These are phyloP conservation scores for Argyra leucocephala DNA, from an alignment of 2,888 invertebrate genomes.

Conservation along the genomic window DNA sequence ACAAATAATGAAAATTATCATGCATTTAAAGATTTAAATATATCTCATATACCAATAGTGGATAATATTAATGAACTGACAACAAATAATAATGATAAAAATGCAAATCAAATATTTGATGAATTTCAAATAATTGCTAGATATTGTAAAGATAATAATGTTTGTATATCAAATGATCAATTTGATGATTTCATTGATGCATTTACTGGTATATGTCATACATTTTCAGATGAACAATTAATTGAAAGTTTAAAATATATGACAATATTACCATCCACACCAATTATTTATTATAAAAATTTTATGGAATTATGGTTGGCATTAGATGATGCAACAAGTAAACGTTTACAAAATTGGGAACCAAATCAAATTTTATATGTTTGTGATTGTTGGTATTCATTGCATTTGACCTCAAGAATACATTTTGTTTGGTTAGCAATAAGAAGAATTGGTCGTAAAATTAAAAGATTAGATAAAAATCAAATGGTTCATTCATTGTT, in stretches of 20 bases:
- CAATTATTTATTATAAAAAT: conserved; percentile 48
- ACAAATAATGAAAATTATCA: conserved; percentile 27
- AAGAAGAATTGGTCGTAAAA: conserved; percentile 49
- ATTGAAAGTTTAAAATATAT: conserved; percentile 47
- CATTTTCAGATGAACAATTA: conserved; percentile 51
- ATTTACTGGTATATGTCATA: conserved; percentile 46
- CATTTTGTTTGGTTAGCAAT: conserved; percentile 50
- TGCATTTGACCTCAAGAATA: conserved; percentile 48
- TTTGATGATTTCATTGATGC: conserved; percentile 30
- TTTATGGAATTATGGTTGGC: conserved; percentile 57
- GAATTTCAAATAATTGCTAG: conserved; percentile 28
- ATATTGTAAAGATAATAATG: conserved; percentile 27
- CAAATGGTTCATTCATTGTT: conserved; percentile 61
- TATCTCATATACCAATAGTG: neutral
- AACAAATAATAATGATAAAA: neutral
- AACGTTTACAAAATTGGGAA: conserved; percentile 46
- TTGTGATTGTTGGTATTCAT: conserved; percentile 55
- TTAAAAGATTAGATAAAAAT: conserved; percentile 49
- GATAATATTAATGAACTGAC: conserved; percentile 22
- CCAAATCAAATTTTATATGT: conserved; percentile 49
- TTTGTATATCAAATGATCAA: conserved; percentile 30
- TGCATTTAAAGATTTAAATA: neutral
- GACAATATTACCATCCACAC: conserved; percentile 46
- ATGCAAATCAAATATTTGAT: conserved; percentile 25
- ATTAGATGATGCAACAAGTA: conserved; percentile 55